Percentiles rank a stretch among this genome's conserved stretches.
phyloP scores from a whole-genome alignment of 2,113 vertebrate genomes.

The Poeciliopsis prolifica region DNA sequence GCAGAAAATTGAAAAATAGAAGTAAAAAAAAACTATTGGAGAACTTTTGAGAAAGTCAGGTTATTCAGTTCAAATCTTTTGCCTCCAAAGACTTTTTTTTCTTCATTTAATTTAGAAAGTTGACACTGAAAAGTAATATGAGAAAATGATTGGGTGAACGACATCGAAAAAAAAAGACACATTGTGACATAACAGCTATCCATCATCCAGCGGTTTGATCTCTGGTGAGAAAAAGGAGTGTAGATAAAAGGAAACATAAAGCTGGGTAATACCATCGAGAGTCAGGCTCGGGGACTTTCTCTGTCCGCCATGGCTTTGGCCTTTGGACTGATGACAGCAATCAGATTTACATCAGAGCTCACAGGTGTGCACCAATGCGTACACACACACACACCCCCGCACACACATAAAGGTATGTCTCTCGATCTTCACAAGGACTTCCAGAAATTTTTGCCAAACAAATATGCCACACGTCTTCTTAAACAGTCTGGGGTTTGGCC shows the following conservation, averaged over 20 bases:
- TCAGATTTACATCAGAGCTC: constrained; percentile 62
- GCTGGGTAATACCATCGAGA: constrained; percentile 20
- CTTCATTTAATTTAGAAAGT: constrained; percentile 39
- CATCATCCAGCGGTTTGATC: constrained; percentile 51
- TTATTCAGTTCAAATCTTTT: constrained; percentile 41
- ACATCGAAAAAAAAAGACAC: constrained; percentile 27
- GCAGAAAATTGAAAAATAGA: constrained; percentile 39
- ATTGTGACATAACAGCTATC: constrained; percentile 46
- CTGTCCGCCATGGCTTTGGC: constrained; percentile 30
- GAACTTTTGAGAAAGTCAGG: constrained; percentile 15
- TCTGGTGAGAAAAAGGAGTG: constrained; percentile 37
- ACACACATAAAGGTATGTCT: no score
- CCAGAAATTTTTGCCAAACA: no score
- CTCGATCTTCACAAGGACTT: no score
- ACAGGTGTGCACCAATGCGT: constrained; percentile 48
- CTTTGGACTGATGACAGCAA: constrained; percentile 60
- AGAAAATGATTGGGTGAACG: constrained; percentile 20
- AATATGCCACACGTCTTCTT: no score
- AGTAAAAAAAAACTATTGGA: constrained; percentile 31
- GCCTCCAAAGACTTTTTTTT: constrained; percentile 10
- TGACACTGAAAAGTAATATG: constrained; percentile 15
- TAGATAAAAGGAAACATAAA: constrained; percentile 56
- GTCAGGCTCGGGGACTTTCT: constrained; percentile 41
- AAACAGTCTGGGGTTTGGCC: no score
- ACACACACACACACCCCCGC: neutral